Conservation (phyloP, 2,888 invertebrate genomes). For the Lasioglossum pauxillum region DNA sequence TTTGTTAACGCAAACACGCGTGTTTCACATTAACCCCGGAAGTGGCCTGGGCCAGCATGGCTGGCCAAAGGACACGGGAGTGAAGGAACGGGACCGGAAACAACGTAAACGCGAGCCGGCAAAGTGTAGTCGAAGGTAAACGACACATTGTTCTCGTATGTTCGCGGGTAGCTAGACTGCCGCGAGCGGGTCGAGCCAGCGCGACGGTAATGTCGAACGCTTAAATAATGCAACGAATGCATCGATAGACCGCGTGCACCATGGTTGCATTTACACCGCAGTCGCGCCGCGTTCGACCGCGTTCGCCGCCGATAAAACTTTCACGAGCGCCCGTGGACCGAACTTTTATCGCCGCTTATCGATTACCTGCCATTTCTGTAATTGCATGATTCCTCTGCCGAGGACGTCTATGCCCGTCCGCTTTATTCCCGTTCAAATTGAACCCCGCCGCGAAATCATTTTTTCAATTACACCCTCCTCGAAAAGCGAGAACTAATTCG, state of each 20-base stretch:
- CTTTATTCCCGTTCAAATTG: conserved; percentile 25
- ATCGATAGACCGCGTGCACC: conserved; percentile 31
- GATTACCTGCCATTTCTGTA: conserved; percentile 48
- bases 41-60: neutral
- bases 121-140: conserved; percentile 47
- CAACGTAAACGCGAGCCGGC: conserved; percentile 18
- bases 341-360: conserved; percentile 61
- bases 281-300: conserved; percentile 48
- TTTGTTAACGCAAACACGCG: conserved; percentile 4
- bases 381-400: conserved; percentile 59
- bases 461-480: neutral
- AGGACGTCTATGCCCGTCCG: conserved; percentile 41
- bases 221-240: conserved; percentile 66
- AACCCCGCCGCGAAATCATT: conserved; percentile 10
- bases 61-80: neutral
- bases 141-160: conserved; percentile 42
- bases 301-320: conserved; percentile 61
- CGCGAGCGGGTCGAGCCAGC: neutral
- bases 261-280: conserved; percentile 44
- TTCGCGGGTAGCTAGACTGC: conserved; percentile 7
- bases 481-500: neutral
- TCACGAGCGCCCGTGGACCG: conserved; percentile 56
- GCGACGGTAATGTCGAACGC: conserved; percentile 55
- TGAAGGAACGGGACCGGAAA: neutral
- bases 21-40: neutral